Percentiles rank a stretch among this genome's conserved stretches.
phyloP scores from a whole-genome alignment of 1,140 invertebrate genomes.

The Portunus trituberculatus region DNA sequence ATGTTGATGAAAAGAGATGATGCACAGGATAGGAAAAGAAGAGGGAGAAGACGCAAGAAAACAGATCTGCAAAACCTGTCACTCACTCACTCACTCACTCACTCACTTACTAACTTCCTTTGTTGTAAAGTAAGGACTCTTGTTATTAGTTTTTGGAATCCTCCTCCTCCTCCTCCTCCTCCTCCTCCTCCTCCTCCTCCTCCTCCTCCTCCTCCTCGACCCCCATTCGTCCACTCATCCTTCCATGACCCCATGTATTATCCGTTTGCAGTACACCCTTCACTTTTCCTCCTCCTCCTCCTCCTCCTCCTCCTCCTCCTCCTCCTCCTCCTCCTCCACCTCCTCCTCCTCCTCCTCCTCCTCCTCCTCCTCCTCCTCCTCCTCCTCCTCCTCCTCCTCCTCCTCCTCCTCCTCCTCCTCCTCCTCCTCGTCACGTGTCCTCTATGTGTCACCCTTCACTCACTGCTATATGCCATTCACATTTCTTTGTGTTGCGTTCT shows the following conservation, averaged over 20 bases:
- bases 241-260: too few relatives aligned
- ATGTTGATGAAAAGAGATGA: background rate
- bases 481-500: background rate
- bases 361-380: too few relatives aligned
- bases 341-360: background rate
- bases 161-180: too few relatives aligned
- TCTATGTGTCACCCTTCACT: background rate
- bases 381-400: background rate
- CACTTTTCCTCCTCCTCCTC: too few relatives aligned
- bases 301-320: background rate
- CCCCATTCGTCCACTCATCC: too few relatives aligned
- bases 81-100: background rate
- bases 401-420: background rate
- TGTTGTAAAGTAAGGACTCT: too few relatives aligned
- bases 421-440: background rate
- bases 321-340: too few relatives aligned
- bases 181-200: too few relatives aligned
- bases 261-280: too few relatives aligned
- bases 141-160: too few relatives aligned
- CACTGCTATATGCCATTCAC: background rate
- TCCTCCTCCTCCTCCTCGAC: too few relatives aligned
- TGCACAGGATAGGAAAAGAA: background rate
- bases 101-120: background rate
- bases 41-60: background rate
- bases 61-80: too few relatives aligned